A percentile compares a stretch with the other conserved stretches of the same genome.
These are phyloP conservation scores for Odontamblyopus rebecca DNA, from an alignment of 2,797 vertebrate species.

Conservation along the genomic window DNA sequence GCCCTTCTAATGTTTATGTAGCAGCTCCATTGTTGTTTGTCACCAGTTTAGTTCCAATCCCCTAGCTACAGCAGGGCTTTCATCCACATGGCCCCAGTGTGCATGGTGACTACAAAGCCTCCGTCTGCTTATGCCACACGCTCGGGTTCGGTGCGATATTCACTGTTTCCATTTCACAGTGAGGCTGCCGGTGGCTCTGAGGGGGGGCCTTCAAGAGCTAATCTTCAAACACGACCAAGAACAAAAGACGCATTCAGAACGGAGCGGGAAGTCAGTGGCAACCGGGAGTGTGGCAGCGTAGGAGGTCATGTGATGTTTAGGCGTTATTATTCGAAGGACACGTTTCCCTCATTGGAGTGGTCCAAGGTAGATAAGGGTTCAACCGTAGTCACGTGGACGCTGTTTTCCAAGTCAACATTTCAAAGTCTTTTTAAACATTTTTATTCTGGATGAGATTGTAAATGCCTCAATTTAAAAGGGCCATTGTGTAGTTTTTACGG, in stretches of 20 bases:
- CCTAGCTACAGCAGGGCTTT: constrained; percentile 18
- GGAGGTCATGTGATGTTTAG: neutral
- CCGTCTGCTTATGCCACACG: constrained; percentile 17
- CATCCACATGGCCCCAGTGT: constrained; percentile 12
- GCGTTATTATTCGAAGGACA: neutral
- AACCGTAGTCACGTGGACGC: too few relatives aligned
- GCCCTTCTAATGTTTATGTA: constrained; percentile 5
- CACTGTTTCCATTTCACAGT: constrained; percentile 33
- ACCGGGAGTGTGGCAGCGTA: neutral
- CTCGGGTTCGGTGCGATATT: constrained; percentile 30
- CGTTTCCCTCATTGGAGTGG: neutral
- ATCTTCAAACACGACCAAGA: constrained; percentile 19
- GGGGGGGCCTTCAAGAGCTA: constrained; percentile 30
- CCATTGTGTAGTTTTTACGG: too few relatives aligned
- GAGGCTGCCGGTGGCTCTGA: constrained; percentile 31
- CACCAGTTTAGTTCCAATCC: constrained; percentile 19
- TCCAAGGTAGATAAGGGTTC: too few relatives aligned
- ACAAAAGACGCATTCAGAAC: neutral
- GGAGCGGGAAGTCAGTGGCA: constrained; percentile 2
- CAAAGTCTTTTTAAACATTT: too few relatives aligned
- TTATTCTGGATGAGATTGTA: too few relatives aligned
- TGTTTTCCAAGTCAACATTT: too few relatives aligned
- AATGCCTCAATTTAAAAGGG: too few relatives aligned
- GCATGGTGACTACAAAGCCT: constrained; percentile 22
- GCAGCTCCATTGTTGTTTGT: neutral